Percentiles rank a stretch among this genome's conserved stretches.
Evolutionary conservation across 1,140 invertebrate species (phyloP).

Genomic region (Rhopalosiphum padi): DNA sequence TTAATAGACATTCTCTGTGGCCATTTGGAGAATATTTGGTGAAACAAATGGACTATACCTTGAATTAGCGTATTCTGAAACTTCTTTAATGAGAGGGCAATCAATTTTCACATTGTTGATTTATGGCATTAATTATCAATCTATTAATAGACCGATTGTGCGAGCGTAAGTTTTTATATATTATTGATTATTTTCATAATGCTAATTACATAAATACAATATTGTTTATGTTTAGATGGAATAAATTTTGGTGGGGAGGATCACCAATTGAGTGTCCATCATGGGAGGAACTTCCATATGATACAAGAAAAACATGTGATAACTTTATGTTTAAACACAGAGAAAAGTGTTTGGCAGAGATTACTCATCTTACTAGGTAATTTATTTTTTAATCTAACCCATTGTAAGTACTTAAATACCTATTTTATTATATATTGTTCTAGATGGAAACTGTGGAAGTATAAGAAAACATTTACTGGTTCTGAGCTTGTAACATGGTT

Average conservation of each 20-base stretch:
- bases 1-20: slow-evolving; percentile 48
- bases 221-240: slow-evolving; percentile 60
- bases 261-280: slow-evolving; percentile 75
- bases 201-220: neutral
- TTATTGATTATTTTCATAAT: neutral
- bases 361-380: slow-evolving; percentile 76
- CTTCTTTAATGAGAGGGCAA: slow-evolving; percentile 45
- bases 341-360: slow-evolving; percentile 79
- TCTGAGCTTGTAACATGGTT: slow-evolving; percentile 87
- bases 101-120: slow-evolving; percentile 54
- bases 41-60: slow-evolving; percentile 54
- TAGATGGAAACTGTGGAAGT: slow-evolving; percentile 54
- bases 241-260: slow-evolving; percentile 69
- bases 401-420: slow-evolving; percentile 59
- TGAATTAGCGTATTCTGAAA: slow-evolving; percentile 50
- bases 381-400: slow-evolving; percentile 60
- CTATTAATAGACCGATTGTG: slow-evolving; percentile 24
- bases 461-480: slow-evolving; percentile 73
- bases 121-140: slow-evolving; percentile 49
- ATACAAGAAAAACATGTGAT: slow-evolving; percentile 84
- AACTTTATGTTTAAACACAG: slow-evolving; percentile 88
- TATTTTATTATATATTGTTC: neutral
- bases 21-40: slow-evolving; percentile 57
- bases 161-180: slow-evolving; percentile 33
- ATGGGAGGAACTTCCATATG: slow-evolving; percentile 75